Base-by-base conservation (phyloP, 2,797 vertebrate species). In the Hirundo rustica region DNA sequence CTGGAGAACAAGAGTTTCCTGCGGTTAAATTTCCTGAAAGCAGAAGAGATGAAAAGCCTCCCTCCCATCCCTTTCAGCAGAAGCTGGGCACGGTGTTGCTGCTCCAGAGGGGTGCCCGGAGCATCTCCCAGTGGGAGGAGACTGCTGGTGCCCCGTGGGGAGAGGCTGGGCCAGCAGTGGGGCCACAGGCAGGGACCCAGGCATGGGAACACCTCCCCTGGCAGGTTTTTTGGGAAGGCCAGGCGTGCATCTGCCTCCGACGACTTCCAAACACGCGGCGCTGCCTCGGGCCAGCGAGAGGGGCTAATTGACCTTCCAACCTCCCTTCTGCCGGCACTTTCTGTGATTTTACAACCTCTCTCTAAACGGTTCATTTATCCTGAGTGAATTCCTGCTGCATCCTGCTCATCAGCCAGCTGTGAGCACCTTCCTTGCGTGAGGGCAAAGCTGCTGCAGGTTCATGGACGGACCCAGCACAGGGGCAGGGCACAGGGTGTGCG, bases 51-150 rank as follows among this genome's bases (percentile, higher is more conserved):
- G 61, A 40, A 36, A 60, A 23, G 8, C 38, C 5, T 25, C n/a
- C 23, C 1, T 1, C 11, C 29, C 4, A 2, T 2, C 45, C 48
- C 23, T 8, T 32, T 11, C 70, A 18, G 3, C 32, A 62, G 26
- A 26, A 4, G 18, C 5, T 7, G 72, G 53, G 61, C 42, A 40
- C 0, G 0, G 30, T 1, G 36, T 17, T 36, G 44, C 25, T 0
- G 4, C 1, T 19, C 22, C 1, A 0, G 55, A 25, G 22, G 15
- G 26, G 8, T 0, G 3, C 34, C 1, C 1, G 38, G 55, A 70
- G 45, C 54, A 30, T 16, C 15, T 38, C 34, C 48, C 48, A 23
- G 11, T 2, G 51, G n/a, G 9, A 45, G 57, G 11, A 38, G n/a
- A 6, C 3, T 1, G 6, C 36, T 2, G 4, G 13, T 21, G 48